Evolutionary conservation across 1,140 invertebrate genomes (phyloP), one percentile per base, ranked within the genome.

Genomic region (Glomeris maerens): DNA sequence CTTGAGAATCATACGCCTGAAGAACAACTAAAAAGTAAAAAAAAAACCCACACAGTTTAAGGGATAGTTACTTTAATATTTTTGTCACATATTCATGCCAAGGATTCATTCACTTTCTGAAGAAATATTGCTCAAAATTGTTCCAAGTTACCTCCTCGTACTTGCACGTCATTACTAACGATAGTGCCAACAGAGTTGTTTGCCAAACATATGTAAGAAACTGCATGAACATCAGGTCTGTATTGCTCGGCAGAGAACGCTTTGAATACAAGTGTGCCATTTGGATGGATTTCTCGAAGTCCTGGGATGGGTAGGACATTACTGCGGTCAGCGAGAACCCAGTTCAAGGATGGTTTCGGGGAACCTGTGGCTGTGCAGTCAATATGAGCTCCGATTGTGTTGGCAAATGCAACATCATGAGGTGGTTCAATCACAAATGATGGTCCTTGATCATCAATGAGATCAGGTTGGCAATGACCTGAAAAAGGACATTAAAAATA

Each of bases 1-100:
- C 85, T 67, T 84, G 78, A 29, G 90, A 81, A 59, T 87, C 81
- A 71, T 87, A 90, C 60, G 83, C 79, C 62, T 84, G 79, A 61
- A 83, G 83, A 52, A 90, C 75, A 59, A 88, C 86, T 92, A 75
- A 13, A 71, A 72, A 25, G 27, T 20, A 36, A 36, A 10, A 36
- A 17, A 36, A 36, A 36, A 36, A 36, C n/a, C n/a, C n/a, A n/a
- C n/a, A n/a, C n/a, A n/a, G n/a, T n/a, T n/a, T n/a, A n/a, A n/a
- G n/a, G 17, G 17, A 17, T 17, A 36, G 10, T 36, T 36, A 36
- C 17, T 36, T 36, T 36, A 36, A 10, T 36, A 10, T 10, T 36
- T 36, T 36, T 10, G 17, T 36, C 17, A 17, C 10, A 36, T 17
- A 13, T 36, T 17, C 31, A 10, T 36, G 10, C 17, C 10, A 17